phyloP scores from a whole-genome alignment of 2,888 invertebrate genomes.

The Drosophila helvetica region DNA sequence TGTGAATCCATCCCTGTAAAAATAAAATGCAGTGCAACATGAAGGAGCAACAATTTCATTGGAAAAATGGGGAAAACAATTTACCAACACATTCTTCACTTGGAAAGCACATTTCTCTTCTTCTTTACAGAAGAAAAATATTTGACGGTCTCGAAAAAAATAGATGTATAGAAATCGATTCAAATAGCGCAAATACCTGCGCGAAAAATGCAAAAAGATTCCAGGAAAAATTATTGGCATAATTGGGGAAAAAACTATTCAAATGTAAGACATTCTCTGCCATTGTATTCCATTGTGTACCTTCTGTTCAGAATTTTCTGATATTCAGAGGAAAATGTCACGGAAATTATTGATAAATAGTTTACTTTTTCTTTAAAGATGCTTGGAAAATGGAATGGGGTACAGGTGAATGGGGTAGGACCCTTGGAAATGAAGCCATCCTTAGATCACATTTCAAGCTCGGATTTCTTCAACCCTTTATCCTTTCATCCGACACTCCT shows the following conservation, averaged over 20 bases:
- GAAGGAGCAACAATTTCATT: neutral
- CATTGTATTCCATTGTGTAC: neutral
- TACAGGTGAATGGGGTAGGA: neutral
- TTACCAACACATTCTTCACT: neutral
- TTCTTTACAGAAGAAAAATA: neutral
- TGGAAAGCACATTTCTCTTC: neutral
- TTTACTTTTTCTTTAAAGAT: too few relatives aligned
- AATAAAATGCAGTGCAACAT: constrained; percentile 1
- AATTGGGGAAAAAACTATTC: neutral
- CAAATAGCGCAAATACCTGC: too few relatives aligned
- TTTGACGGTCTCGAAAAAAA: neutral
- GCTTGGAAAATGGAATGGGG: neutral
- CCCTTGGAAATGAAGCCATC: neutral
- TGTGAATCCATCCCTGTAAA: neutral
- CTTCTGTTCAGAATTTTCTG: neutral
- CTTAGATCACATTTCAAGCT: neutral
- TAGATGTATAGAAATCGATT: too few relatives aligned
- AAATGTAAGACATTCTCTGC: neutral
- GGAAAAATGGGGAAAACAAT: neutral
- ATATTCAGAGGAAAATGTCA: too few relatives aligned
- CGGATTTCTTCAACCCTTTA: neutral
- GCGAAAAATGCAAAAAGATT: neutral
- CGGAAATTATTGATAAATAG: too few relatives aligned
- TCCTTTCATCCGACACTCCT: neutral
- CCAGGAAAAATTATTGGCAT: neutral